Evolutionary conservation across 2,888 invertebrate species (phyloP).

Genomic region (Cancer borealis): DNA sequence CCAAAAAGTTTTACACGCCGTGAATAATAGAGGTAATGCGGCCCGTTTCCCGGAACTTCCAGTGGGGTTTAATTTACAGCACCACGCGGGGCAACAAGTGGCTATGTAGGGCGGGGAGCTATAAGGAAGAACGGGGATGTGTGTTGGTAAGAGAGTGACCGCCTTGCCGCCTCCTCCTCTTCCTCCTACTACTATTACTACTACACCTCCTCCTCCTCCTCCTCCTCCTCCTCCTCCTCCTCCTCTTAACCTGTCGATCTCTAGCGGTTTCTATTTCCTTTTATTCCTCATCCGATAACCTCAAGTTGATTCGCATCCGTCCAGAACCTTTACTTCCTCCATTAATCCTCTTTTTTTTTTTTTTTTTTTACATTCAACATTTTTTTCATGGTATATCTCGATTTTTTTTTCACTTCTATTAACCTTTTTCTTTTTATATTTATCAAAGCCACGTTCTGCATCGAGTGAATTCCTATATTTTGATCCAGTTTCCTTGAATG

Average conservation of each 20-base stretch:
- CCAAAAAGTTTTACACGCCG: constrained; percentile 23
- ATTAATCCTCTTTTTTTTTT: neutral
- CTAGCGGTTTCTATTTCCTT: neutral
- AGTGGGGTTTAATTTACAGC: neutral
- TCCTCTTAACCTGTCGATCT: constrained; percentile 4
- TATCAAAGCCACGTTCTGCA: neutral
- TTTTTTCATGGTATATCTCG: neutral
- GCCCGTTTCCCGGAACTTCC: neutral
- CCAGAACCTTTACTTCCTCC: neutral
- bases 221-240: neutral
- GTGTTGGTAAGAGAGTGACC: neutral
- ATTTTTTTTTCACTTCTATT: neutral
- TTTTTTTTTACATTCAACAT: neutral
- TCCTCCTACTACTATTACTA: too few species aligned
- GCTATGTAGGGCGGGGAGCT: neutral
- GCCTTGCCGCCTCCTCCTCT: neutral
- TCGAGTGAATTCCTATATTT: neutral
- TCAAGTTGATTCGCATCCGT: neutral
- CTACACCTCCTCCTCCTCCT: neutral
- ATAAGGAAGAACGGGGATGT: neutral
- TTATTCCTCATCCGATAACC: neutral
- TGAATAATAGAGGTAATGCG: constrained; percentile 37
- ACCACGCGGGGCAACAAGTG: neutral
- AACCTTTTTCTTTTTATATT: neutral
- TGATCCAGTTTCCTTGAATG: neutral